Base-by-base conservation (phyloP, 2,797 vertebrate genomes). In the Hephaestus fuliginosus region DNA sequence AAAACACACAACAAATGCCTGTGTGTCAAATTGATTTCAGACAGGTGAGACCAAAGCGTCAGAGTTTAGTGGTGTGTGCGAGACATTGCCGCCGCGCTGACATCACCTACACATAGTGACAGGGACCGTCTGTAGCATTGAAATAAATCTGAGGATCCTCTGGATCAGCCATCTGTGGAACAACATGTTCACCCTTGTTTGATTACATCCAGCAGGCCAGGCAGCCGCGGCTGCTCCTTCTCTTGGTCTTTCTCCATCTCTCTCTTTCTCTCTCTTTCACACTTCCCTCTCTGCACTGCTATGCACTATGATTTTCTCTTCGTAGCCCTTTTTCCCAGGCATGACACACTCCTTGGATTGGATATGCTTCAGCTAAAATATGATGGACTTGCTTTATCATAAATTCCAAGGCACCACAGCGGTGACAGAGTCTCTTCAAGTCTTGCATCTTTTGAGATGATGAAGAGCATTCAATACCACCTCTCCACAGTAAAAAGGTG, bases 181-280 rank as follows among this genome's bases (percentile, higher is more conserved):
- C 89, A 93, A 94, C 91, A 91, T 92, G 91, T 88, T 91, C 91
- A 90, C 82, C 86, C 86, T 85, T 90, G 81, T 93, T 91, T 93
- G 92, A 93, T 92, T 91, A 86, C 87, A 92, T 90, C 84, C 81
- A 87, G 77, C 80, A 67, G 75, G 41, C 78, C 83, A 55, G 86
- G 74, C 84, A 74, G 78, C 76, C 65, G 70, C 49, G 4, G 67
- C 82, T 85, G 60, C 78, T 76, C 43, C 43, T 5, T 80, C 83
- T 86, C 67, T 61, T 15, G 51, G 28, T 84, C 70, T 71, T 44
- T 85, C 76, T 71, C 76, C 9, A 0, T 71, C 30, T 75, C 70
- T 78, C 49, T 85, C 76, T 71, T 68, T 74, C 62, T 75, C 62
- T 70, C 87, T 76, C 41, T 46, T 48, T 79, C 84, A 83, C 61